Base-by-base conservation (phyloP, 2,797 vertebrate genomes). In the Premnoplex brunnescens region DNA sequence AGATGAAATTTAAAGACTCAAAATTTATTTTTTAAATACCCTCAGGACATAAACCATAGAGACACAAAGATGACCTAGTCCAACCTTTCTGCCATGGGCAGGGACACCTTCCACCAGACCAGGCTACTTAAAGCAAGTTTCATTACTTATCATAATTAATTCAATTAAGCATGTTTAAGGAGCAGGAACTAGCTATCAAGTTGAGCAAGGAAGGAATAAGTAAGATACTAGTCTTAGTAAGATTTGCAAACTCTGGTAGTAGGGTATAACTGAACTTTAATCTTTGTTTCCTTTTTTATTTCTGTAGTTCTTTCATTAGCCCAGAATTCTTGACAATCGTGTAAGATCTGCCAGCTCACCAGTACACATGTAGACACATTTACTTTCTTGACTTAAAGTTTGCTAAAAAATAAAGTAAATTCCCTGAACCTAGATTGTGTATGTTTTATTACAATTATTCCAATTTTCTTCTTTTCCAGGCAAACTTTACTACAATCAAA, bases 401-500 rank as follows among this genome's bases (percentile, higher is more conserved):
- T 75, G 67, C 8, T 1, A 22, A 36, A 52, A 59, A 59, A 89
- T 54, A 75, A 89, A 67, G 4, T 39, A 34, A 93, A 62, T 85
- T 74, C 71, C 18, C 87, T 92, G 24, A 88, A 82, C 21, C 28
- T 23, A 32, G 37, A 63, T 71, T 18, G 2, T 52, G 49, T 59
- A 6, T 49, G 17, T 51, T 89, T 95, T 85, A 71, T 92, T 90
- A 72, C 14, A 91, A 63, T 85, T 90, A 4, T 85, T 96, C 84
- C 19, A 26, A 37, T 96, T 96, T 72, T 82, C 15, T 95, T 85
- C 68, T 71, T 30, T 23, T 34, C n/a, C 71, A 90, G 77, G 49
- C 6, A 94, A 95, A 92, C 60, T 88, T 88, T 68, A 52, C 56
- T 39, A 71, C 74, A 94, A 95, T 94, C n/a, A 84, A 68, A 96